phyloP scores from a whole-genome alignment of 2,888 invertebrate species.

The Bibio marci region DNA sequence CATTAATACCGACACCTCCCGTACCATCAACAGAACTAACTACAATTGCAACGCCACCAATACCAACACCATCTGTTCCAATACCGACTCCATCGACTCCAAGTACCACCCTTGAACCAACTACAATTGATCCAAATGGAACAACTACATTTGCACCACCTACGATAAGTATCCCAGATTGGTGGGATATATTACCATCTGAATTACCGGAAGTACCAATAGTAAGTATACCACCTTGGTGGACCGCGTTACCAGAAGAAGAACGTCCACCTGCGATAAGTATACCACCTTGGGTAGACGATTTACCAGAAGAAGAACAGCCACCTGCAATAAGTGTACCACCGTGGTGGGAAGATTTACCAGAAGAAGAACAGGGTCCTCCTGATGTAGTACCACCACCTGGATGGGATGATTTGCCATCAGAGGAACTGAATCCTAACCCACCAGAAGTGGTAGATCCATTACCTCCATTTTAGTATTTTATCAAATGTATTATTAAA shows the following conservation, averaged over 20 bases:
- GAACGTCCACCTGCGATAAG: background rate
- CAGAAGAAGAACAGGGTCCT: background rate
- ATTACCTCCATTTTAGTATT: too few relatives aligned
- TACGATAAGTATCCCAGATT: background rate
- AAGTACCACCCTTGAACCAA: background rate
- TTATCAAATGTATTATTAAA: too few relatives aligned
- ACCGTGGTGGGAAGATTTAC: too few relatives aligned
- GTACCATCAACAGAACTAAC: background rate
- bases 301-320: background rate
- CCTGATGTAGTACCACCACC: background rate
- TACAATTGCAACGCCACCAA: background rate
- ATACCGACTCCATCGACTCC: conserved; percentile 6
- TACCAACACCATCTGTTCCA: background rate
- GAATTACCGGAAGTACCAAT: too few relatives aligned
- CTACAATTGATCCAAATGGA: background rate
- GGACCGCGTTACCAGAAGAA: too few relatives aligned
- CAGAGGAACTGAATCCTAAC: too few relatives aligned
- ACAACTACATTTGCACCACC: background rate
- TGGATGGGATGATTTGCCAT: background rate
- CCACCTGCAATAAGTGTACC: too few relatives aligned
- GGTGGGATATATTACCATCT: background rate
- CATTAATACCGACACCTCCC: background rate
- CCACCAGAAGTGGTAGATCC: too few relatives aligned
- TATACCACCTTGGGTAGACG: background rate
- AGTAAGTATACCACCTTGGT: too few relatives aligned